Percentiles rank a stretch among this genome's conserved stretches.
These are phyloP conservation scores for Iguana delicatissima DNA, from an alignment of 2,797 vertebrate species.

Conservation along the genomic window DNA sequence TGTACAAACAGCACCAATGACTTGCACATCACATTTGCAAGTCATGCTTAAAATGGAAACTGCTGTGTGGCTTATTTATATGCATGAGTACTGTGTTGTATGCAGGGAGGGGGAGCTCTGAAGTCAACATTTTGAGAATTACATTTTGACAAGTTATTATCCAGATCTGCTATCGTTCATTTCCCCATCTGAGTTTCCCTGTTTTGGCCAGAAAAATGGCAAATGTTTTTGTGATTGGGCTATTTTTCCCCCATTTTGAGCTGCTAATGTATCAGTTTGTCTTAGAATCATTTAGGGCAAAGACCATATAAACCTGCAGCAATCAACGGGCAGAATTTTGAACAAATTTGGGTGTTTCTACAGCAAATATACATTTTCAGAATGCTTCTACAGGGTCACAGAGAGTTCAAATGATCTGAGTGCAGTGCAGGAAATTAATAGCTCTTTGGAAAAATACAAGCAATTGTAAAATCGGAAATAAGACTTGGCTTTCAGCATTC, in stretches of 20 bases:
- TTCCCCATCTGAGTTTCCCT: conserved; percentile 13
- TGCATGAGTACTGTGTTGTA: conserved; percentile 25
- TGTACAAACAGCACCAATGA: neutral
- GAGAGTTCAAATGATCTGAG: neutral
- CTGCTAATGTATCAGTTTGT: neutral
- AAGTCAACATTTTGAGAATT: conserved; percentile 37
- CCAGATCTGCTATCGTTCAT: neutral
- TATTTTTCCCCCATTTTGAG: neutral
- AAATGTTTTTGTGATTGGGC: neutral
- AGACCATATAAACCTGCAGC: conserved; percentile 18
- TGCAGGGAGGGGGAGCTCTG: conserved; percentile 28
- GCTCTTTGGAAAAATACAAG: conserved; percentile 45
- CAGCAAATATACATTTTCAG: conserved; percentile 18
- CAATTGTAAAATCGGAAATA: conserved; percentile 15
- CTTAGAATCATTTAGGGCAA: conserved; percentile 37
- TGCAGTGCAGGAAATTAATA: conserved; percentile 34
- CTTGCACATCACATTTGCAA: conserved; percentile 30
- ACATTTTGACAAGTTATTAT: conserved; percentile 41
- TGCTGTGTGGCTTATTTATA: conserved; percentile 34
- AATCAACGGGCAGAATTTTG: conserved; percentile 32
- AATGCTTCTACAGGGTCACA: conserved; percentile 4
- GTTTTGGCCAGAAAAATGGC: neutral
- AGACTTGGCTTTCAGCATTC: conserved; percentile 12
- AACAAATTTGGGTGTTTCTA: conserved; percentile 22
- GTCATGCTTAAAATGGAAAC: conserved; percentile 43